A percentile compares a stretch with the other conserved stretches of the same genome.
These are phyloP conservation scores for Anadara kagoshimensis DNA, from an alignment of 1,140 invertebrate genomes.

Conservation along the genomic window DNA sequence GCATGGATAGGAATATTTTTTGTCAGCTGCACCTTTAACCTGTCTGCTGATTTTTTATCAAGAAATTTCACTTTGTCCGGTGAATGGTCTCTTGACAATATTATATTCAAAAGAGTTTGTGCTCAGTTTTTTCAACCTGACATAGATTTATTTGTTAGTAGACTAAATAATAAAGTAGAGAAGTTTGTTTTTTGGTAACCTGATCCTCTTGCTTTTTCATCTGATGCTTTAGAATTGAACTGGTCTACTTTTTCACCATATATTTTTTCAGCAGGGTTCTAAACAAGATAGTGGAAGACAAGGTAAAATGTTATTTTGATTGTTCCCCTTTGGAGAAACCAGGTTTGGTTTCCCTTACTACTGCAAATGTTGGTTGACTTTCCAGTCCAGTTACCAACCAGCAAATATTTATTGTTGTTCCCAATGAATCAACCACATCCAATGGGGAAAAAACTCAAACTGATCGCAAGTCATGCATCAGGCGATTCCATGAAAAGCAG, in stretches of 20 bases:
- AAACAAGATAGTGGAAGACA: constrained; percentile 37
- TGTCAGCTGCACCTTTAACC: constrained; percentile 18
- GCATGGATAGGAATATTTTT: constrained; percentile 27
- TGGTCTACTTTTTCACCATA: constrained; percentile 22
- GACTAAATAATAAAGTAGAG: constrained; percentile 7
- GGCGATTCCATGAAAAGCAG: neutral
- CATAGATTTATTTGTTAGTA: constrained; percentile 37
- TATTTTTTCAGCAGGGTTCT: constrained; percentile 29
- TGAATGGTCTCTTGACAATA: constrained; percentile 20
- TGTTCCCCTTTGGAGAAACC: constrained; percentile 37
- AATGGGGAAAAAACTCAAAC: neutral
- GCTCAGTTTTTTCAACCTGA: constrained; percentile 22
- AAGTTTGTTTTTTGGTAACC: constrained; percentile 12
- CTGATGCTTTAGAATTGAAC: constrained; percentile 22
- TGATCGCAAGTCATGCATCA: constrained; percentile 9
- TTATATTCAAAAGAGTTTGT: constrained; percentile 23
- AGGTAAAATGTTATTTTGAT: constrained; percentile 29
- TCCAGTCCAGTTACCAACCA: constrained; percentile 14
- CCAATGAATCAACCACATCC: constrained; percentile 19
- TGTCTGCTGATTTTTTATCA: constrained; percentile 17
- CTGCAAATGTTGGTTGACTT: constrained; percentile 24
- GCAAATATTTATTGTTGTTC: neutral
- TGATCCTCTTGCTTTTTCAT: constrained; percentile 16
- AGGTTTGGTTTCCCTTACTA: constrained; percentile 25
- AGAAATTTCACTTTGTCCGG: constrained; percentile 23